phyloP scores from a whole-genome alignment of 2,888 invertebrate genomes.

The Eledone cirrhosa region DNA sequence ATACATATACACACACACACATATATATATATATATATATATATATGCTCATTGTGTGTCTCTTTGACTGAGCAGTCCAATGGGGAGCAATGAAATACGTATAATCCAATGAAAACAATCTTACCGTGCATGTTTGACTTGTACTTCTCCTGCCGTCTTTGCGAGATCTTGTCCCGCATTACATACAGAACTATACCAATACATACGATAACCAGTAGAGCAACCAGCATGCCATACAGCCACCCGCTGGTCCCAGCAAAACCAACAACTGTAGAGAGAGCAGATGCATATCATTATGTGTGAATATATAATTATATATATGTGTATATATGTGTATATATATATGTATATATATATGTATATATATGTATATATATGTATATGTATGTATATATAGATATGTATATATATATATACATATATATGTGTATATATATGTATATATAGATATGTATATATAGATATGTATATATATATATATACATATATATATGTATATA shows the following conservation, averaged over 20 bases:
- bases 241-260: constrained; percentile 63
- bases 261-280: constrained; percentile 48
- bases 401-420: too few relatives aligned
- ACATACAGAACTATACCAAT: constrained; percentile 57
- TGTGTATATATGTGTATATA: too few relatives aligned
- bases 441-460: too few relatives aligned
- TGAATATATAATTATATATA: too few relatives aligned
- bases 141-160: not conserved
- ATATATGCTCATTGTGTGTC: not conserved
- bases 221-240: constrained; percentile 66
- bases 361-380: too few relatives aligned
- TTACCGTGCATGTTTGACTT: not conserved
- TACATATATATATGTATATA: too few relatives aligned
- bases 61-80: not conserved
- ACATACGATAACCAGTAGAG: constrained; percentile 59
- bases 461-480: too few relatives aligned
- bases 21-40: constrained; percentile 14
- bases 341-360: too few relatives aligned
- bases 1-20: not conserved
- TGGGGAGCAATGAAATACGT: not conserved
- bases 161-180: constrained; percentile 30
- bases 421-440: too few relatives aligned
- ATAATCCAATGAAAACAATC: not conserved
- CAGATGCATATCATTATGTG: constrained; percentile 29
- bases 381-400: too few relatives aligned